These are phyloP conservation scores for Tychaedon coryphoeus DNA, from an alignment of 2,113 vertebrate genomes.

Conservation along the genomic window DNA sequence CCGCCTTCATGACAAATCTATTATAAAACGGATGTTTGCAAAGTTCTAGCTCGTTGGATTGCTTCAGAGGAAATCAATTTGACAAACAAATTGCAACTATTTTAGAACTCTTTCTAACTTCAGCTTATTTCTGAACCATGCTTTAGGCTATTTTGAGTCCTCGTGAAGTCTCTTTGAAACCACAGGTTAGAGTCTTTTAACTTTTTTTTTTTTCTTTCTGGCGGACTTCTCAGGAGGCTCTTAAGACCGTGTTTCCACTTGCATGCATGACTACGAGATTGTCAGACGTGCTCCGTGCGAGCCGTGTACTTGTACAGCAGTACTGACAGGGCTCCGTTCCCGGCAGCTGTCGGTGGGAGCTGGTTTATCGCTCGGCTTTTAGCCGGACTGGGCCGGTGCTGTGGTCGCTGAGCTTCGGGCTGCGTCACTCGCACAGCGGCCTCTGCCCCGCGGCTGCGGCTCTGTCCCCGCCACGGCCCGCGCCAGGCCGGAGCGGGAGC, in stretches of 20 bases:
- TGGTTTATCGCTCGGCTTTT: fast-evolving
- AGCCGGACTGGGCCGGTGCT: fast-evolving
- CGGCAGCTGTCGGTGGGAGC: fast-evolving
- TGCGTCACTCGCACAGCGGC: not conserved
- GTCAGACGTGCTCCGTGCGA: not conserved
- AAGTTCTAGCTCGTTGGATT: not conserved
- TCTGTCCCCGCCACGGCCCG: not conserved
- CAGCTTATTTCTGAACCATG: not conserved
- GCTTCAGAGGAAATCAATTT: slow-evolving; percentile 1
- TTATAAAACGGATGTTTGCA: not conserved
- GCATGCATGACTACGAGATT: fast-evolving
- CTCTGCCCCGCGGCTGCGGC: not conserved
- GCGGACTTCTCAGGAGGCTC: not conserved
- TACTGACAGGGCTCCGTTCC: not conserved
- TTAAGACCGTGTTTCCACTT: not conserved
- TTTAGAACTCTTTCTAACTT: not conserved
- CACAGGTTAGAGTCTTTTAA: not conserved
- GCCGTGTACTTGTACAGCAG: fast-evolving
- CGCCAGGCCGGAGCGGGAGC: not conserved
- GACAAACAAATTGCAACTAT: slow-evolving; percentile 11
- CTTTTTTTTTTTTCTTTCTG: not conserved
- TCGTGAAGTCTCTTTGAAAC: not conserved
- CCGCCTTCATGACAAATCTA: not conserved
- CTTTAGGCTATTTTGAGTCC: not conserved
- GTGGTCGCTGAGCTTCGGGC: fast-evolving